A percentile compares a stretch with the other conserved stretches of the same genome.
These are phyloP conservation scores for Leptonema lineaticorne DNA, from an alignment of 1,140 invertebrate genomes.

Conservation along the genomic window DNA sequence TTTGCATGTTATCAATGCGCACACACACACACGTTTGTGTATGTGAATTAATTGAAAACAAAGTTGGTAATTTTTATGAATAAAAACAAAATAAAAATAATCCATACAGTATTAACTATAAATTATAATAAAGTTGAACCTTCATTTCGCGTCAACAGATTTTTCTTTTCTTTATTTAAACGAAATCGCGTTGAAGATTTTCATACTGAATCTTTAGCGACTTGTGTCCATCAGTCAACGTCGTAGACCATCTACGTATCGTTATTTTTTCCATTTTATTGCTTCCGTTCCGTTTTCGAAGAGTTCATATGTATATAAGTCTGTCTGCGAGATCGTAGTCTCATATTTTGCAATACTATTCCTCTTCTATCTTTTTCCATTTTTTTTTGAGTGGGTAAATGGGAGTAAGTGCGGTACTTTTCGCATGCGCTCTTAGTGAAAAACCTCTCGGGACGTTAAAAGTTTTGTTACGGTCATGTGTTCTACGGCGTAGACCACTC, in stretches of 20 bases:
- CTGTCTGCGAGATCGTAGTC: no score
- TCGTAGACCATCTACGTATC: background rate
- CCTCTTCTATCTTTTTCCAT: background rate
- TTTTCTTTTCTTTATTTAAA: background rate
- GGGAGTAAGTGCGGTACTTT: background rate
- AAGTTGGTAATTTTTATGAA: no score
- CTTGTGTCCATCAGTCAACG: background rate
- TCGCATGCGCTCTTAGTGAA: background rate
- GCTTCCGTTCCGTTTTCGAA: no score
- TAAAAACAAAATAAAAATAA: background rate
- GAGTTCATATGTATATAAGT: no score
- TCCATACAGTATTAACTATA: background rate
- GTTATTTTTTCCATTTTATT: no score
- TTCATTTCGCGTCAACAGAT: background rate
- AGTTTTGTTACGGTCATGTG: background rate
- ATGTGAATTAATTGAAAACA: no score
- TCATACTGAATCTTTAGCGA: background rate
- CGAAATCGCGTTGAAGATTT: background rate
- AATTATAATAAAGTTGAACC: no score
- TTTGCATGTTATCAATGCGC: no score
- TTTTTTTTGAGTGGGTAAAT: background rate
- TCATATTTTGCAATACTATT: background rate
- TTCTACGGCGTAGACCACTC: conserved; percentile 1
- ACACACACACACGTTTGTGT: no score
- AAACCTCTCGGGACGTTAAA: background rate